Percentiles rank a stretch among this genome's conserved stretches.
phyloP scores from a whole-genome alignment of 64 coral and sea anemone species.

The Acropora tenuis region DNA sequence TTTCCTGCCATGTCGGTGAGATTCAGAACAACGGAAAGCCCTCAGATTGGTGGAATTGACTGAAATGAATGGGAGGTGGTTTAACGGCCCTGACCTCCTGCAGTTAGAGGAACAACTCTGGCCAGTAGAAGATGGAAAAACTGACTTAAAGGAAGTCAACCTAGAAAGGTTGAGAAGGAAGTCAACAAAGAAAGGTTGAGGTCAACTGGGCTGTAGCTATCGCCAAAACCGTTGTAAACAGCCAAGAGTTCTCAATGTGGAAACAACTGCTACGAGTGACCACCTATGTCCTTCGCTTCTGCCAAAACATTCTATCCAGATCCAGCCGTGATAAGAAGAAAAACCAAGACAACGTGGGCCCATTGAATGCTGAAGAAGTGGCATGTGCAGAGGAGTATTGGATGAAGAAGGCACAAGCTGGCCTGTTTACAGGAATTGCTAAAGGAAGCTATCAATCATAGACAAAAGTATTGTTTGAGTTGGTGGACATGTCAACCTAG shows the following conservation, averaged over 20 bases:
- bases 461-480: conserved; percentile 64
- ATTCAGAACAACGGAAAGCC: conserved; percentile 40
- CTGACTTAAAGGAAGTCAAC: conserved; percentile 18
- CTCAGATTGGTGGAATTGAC: conserved; percentile 36
- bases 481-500: conserved; percentile 51
- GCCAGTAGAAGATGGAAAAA: conserved; percentile 31
- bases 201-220: conserved; percentile 3
- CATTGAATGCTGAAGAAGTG: conserved; percentile 64
- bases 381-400: conserved; percentile 60
- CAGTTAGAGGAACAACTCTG: conserved; percentile 21
- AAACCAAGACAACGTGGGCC: conserved; percentile 41
- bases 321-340: conserved; percentile 6
- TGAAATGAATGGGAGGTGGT: conserved; percentile 54
- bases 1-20: conserved; percentile 31
- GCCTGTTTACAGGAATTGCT: conserved; percentile 29
- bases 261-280: conserved; percentile 48
- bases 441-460: conserved; percentile 56
- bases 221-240: conserved; percentile 9
- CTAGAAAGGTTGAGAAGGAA: conserved; percentile 4
- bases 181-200: conserved; percentile 10
- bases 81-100: conserved; percentile 46
- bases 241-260: conserved; percentile 50
- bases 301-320: conserved; percentile 5
- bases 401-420: conserved; percentile 58
- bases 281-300: conserved; percentile 20